Evolutionary conservation across 2,888 invertebrate genomes (phyloP).

Genomic region (Lissonota sp.): DNA sequence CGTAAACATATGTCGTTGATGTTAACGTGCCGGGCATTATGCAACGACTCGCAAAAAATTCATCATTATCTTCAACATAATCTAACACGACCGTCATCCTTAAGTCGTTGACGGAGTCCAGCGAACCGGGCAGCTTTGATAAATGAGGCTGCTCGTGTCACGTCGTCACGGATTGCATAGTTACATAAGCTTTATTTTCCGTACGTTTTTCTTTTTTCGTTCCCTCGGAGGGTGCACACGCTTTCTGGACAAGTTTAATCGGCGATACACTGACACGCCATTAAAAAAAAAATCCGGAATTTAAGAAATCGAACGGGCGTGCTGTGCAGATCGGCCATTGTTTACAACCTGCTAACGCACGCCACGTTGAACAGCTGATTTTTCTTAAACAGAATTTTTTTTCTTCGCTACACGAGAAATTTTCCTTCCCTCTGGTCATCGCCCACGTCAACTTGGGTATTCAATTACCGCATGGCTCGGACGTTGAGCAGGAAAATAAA

Average conservation of each 20-base stretch:
- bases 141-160: slow-evolving; percentile 31
- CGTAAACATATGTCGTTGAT: neutral
- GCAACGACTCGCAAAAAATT: slow-evolving; percentile 14
- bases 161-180: neutral
- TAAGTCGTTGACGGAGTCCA: slow-evolving; percentile 48
- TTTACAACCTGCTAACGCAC: slow-evolving; percentile 9
- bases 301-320: slow-evolving; percentile 9
- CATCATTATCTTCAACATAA: slow-evolving; percentile 65
- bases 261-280: neutral
- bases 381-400: neutral
- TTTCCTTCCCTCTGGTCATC: slow-evolving; percentile 12
- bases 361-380: slow-evolving; percentile 14
- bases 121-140: slow-evolving; percentile 52
- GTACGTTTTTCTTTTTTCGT: slow-evolving; percentile 12
- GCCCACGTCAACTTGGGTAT: slow-evolving; percentile 16
- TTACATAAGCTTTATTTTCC: too few relatives aligned
- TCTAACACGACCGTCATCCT: slow-evolving; percentile 70
- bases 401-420: slow-evolving; percentile 8
- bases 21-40: neutral
- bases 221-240: neutral
- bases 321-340: slow-evolving; percentile 30
- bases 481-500: slow-evolving; percentile 7
- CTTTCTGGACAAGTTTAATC: slow-evolving; percentile 9
- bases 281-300: slow-evolving; percentile 4
- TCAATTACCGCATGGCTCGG: slow-evolving; percentile 1